These are phyloP conservation scores for Cataglyphis cursor DNA, from an alignment of 2,888 invertebrate species.

Conservation along the genomic window DNA sequence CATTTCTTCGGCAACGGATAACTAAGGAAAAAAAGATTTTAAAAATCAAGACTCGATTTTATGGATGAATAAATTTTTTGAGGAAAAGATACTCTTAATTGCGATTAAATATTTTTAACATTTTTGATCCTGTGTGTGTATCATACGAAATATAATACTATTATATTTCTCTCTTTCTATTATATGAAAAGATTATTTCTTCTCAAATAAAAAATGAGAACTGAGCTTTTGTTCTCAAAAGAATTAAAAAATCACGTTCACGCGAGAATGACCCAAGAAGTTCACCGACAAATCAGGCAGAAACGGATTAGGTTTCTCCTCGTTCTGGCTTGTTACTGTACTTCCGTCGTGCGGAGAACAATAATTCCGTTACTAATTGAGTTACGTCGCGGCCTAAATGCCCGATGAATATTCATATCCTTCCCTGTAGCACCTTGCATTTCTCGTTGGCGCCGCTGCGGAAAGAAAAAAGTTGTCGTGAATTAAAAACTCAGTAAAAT, in stretches of 20 bases:
- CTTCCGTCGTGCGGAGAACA: constrained; percentile 77
- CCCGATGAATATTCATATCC: constrained; percentile 83
- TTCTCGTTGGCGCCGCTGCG: constrained; percentile 50
- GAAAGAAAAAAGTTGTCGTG: constrained; percentile 75
- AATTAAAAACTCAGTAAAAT: constrained; percentile 78
- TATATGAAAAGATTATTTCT: background rate
- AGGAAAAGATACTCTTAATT: background rate
- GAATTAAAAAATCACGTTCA: constrained; percentile 40
- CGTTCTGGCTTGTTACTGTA: constrained; percentile 68
- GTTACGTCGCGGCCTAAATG: constrained; percentile 82
- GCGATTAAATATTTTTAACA: background rate
- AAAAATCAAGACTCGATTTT: constrained; percentile 12
- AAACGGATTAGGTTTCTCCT: constrained; percentile 66
- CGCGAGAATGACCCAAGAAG: constrained; percentile 69
- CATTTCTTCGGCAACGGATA: constrained; percentile 34
- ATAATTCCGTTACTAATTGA: constrained; percentile 83
- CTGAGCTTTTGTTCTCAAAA: background rate
- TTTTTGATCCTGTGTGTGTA: background rate
- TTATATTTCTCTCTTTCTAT: background rate
- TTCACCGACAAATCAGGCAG: constrained; percentile 76
- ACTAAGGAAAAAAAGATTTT: background rate
- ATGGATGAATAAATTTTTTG: background rate
- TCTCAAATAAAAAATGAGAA: constrained; percentile 3
- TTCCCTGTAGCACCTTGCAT: constrained; percentile 54
- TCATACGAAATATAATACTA: background rate